Base-by-base conservation (phyloP, 2,888 invertebrate species). In the Nasonia oneida region DNA sequence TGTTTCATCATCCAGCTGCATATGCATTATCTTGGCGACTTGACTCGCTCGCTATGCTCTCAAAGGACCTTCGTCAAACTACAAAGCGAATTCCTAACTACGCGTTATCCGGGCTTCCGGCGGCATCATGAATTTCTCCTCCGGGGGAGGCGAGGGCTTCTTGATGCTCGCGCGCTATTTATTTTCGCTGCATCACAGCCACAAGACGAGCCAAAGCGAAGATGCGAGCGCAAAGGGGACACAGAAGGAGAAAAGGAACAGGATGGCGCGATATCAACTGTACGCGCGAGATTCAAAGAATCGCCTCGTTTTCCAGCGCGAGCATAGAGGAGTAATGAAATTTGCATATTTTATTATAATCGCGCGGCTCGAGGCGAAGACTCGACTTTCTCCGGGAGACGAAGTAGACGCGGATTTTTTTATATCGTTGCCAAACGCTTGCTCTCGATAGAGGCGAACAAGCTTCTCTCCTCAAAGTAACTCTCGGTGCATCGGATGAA, bases 21-120 rank as follows among this genome's bases (percentile, higher is more conserved):
- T 70, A 70, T 18, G 67, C 67, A 79, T 79, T 50, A 50, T 79
- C 79, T 79, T 79, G 77, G 18, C 12, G 47, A 57, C 76, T 76
- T 18, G 64, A 78, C 76, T 76, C 78, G 10, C 39, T 71, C 39
- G 37, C 8, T 79, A 33, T 61, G 29, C 33, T 79, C 67, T 79
- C 67, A 79, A 79, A 79, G 67, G 67, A 70, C 47, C 79, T 70
- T 50, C 67, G 50, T 79, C 79, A 79, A 79, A 70, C 79, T 79
- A 79, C 67, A 67, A 79, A 79, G 67, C 67, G 79, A 79, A 79
- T 79, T 67, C 67, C 79, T 79, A 79, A 70, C 77, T 70, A 50
- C 12, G 61, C 37, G 29, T 70, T 50, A 79, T 70, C 33, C 67
- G 42, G 33, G 67, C 67, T 79, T 50, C 18, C 12, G 47, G 47